phyloP scores from a whole-genome alignment of 1,140 invertebrate genomes.

The Chelonus insularis region DNA sequence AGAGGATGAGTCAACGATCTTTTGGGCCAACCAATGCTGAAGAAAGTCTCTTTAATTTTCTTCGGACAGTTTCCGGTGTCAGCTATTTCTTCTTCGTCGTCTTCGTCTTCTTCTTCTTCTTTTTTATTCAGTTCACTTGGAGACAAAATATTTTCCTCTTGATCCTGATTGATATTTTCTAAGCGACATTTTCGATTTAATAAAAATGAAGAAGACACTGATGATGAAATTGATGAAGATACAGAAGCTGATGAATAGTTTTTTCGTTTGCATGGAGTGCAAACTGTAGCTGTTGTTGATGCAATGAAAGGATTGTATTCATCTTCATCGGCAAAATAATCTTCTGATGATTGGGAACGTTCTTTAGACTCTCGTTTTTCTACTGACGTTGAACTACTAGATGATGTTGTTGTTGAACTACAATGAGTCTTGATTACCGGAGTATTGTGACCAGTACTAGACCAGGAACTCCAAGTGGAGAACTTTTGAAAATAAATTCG shows the following conservation, averaged over 20 bases:
- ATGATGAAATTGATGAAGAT: slow-evolving; percentile 25
- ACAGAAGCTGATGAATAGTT: slow-evolving; percentile 1
- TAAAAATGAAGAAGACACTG: slow-evolving; percentile 19
- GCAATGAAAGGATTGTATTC: slow-evolving; percentile 4
- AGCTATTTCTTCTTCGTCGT: slow-evolving; percentile 4
- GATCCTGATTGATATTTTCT: not conserved
- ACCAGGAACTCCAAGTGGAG: not conserved
- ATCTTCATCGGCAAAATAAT: not conserved
- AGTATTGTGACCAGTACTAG: not conserved
- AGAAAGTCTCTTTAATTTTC: not conserved
- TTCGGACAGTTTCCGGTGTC: not conserved
- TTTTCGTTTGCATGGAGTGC: not conserved
- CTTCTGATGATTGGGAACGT: not conserved
- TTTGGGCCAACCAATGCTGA: slow-evolving; percentile 26
- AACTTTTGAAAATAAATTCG: not conserved
- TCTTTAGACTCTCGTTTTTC: no score
- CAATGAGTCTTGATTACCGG: not conserved
- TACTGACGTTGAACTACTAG: no score
- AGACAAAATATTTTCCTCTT: slow-evolving; percentile 6
- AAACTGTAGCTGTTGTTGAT: slow-evolving; percentile 3
- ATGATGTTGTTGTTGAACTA: not conserved
- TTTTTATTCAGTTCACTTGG: not conserved
- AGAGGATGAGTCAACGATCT: slow-evolving; percentile 29
- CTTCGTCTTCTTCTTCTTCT: slow-evolving; percentile 6
- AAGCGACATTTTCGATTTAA: slow-evolving; percentile 8